phyloP scores from a whole-genome alignment of 2,888 invertebrate genomes.

The Hyles lineata region DNA sequence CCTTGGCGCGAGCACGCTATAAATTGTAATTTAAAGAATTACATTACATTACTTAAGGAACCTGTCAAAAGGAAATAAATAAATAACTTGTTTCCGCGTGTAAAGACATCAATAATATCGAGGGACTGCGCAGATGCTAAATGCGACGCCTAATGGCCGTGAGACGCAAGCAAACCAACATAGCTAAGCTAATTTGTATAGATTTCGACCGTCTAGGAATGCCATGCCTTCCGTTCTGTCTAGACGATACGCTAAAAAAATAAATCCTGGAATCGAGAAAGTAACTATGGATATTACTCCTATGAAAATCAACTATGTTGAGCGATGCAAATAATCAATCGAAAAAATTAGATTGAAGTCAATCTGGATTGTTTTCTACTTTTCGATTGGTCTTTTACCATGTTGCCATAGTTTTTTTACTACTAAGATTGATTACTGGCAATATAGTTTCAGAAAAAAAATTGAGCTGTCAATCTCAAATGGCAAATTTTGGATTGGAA shows the following conservation, averaged over 20 bases:
- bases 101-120: conserved; percentile 35
- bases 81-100: not conserved
- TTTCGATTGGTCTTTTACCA: too few relatives aligned
- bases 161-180: conserved; percentile 48
- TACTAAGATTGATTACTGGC: too few relatives aligned
- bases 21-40: conserved; percentile 48
- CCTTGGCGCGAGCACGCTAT: conserved; percentile 45
- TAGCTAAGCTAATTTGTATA: conserved; percentile 62
- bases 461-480: too few relatives aligned
- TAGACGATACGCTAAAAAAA: conserved; percentile 12
- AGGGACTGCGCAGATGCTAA: conserved; percentile 44
- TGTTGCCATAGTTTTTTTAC: too few relatives aligned
- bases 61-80: conserved; percentile 31
- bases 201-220: conserved; percentile 61
- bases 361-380: too few relatives aligned
- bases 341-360: too few relatives aligned
- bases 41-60: conserved; percentile 39
- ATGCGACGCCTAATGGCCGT: conserved; percentile 56
- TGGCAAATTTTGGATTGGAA: too few relatives aligned
- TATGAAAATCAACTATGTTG: not conserved
- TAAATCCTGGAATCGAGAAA: not conserved
- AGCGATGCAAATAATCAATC: too few relatives aligned
- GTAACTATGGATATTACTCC: not conserved
- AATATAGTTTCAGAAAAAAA: too few relatives aligned
- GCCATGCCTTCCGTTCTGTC: conserved; percentile 45